Conservation (phyloP, 2,888 invertebrate species). For the Suillia variegata region DNA sequence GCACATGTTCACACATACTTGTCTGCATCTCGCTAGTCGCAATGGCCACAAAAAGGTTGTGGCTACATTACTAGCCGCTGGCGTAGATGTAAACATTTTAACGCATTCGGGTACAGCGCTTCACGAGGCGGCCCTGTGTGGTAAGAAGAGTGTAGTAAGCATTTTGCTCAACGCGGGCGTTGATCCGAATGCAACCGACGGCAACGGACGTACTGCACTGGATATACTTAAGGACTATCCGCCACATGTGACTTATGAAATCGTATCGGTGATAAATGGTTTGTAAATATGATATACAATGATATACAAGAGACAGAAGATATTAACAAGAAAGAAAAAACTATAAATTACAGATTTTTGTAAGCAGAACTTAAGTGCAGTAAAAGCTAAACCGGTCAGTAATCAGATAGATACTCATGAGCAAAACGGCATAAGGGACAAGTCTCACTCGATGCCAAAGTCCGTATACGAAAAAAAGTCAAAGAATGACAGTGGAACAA, state of each 20-base stretch:
- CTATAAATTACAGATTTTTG: slow-evolving; percentile 29
- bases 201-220: slow-evolving; percentile 80
- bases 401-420: no score
- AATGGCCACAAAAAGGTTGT: slow-evolving; percentile 90
- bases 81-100: slow-evolving; percentile 84
- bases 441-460: slow-evolving; percentile 37
- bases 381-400: not conserved
- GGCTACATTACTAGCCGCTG: slow-evolving; percentile 79
- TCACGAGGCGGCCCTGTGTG: slow-evolving; percentile 91
- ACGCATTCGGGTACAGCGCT: slow-evolving; percentile 87
- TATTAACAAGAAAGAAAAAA: slow-evolving; percentile 45
- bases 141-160: slow-evolving; percentile 85
- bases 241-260: slow-evolving; percentile 83
- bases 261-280: slow-evolving; percentile 77
- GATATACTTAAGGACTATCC: slow-evolving; percentile 85
- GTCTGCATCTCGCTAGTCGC: slow-evolving; percentile 88
- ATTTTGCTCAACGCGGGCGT: slow-evolving; percentile 80
- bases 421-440: slow-evolving; percentile 25
- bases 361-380: slow-evolving; percentile 25
- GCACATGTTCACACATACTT: slow-evolving; percentile 71
- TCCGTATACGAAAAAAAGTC: slow-evolving; percentile 38
- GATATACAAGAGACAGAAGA: slow-evolving; percentile 42
- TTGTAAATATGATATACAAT: slow-evolving; percentile 26
- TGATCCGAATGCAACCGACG: slow-evolving; percentile 78
- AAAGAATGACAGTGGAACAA: slow-evolving; percentile 23